Evolutionary conservation across 2,797 vertebrate species (phyloP).

Genomic region (Myripristis murdjan): DNA sequence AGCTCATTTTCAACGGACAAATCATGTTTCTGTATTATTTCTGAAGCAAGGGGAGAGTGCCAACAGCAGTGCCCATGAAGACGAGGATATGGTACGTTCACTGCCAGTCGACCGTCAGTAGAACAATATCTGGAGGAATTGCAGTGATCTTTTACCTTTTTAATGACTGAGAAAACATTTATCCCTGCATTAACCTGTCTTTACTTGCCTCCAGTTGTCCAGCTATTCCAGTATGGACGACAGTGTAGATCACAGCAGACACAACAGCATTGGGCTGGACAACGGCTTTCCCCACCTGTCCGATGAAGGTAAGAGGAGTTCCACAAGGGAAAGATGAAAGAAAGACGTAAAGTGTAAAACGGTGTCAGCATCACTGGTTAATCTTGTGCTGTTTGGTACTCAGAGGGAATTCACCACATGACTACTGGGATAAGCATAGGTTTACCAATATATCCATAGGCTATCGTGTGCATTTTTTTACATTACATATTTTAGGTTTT

Average conservation of each 20-base stretch:
- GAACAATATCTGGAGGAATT: not conserved
- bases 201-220: conserved; percentile 70
- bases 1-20: not conserved
- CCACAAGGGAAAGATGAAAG: not conserved
- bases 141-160: not conserved
- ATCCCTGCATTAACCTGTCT: not conserved
- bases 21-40: not conserved
- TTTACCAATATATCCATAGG: too few species aligned
- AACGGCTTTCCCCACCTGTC: conserved; percentile 2
- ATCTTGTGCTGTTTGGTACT: not conserved
- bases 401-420: too few species aligned
- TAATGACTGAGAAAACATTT: not conserved
- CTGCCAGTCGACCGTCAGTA: not conserved
- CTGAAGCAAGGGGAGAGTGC: conserved; percentile 63
- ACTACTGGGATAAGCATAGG: too few species aligned
- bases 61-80: conserved; percentile 65
- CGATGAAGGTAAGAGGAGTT: conserved; percentile 54
- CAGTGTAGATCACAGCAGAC: conserved; percentile 20
- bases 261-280: conserved; percentile 13
- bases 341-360: not conserved
- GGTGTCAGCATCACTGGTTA: not conserved
- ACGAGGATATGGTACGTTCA: conserved; percentile 53
- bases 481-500: too few species aligned
- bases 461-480: too few species aligned
- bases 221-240: conserved; percentile 81